phyloP scores from a whole-genome alignment of 30 jellyfish, hydroid and myxozoan genomes.

The Sanderia malayensis region DNA sequence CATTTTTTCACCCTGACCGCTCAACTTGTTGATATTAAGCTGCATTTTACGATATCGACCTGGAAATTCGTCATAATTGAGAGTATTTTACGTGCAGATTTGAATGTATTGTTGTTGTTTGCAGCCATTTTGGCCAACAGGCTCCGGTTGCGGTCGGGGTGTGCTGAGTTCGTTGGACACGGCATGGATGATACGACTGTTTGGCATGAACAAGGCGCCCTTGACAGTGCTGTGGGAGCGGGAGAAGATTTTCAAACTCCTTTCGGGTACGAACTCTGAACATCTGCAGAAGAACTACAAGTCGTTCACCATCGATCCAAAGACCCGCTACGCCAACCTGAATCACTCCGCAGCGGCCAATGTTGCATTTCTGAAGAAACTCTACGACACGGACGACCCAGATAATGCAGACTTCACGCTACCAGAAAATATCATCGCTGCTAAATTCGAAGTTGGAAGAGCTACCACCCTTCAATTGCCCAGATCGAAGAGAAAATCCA shows the following conservation, averaged over 20 bases:
- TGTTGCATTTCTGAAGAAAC: conserved; percentile 57
- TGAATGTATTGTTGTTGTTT: too few species aligned
- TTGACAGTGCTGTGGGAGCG: conserved; percentile 84
- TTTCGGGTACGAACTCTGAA: conserved; percentile 77
- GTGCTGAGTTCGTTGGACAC: conserved; percentile 90
- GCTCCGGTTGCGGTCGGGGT: conserved; percentile 99
- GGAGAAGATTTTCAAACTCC: conserved; percentile 89
- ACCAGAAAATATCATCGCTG: conserved; percentile 53
- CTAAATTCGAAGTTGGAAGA: conserved; percentile 58
- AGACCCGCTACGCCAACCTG: conserved; percentile 83
- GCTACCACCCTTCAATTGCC: conserved; percentile 46
- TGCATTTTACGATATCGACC: too few species aligned
- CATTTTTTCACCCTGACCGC: too few species aligned
- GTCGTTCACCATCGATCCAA: conserved; percentile 93
- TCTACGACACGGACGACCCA: conserved; percentile 92
- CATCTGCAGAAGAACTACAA: conserved; percentile 85
- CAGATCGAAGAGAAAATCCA: conserved; percentile 38
- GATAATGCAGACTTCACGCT: conserved; percentile 83
- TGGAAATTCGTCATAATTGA: too few species aligned
- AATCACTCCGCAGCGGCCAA: conserved; percentile 60
- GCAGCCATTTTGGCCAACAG: conserved; percentile 99
- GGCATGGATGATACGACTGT: conserved; percentile 95
- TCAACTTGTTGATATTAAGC: too few species aligned
- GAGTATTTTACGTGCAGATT: too few species aligned
- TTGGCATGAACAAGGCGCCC: conserved; percentile 82